Conservation (phyloP, 2,113 vertebrate genomes). For the Phaethornis superciliosus region DNA sequence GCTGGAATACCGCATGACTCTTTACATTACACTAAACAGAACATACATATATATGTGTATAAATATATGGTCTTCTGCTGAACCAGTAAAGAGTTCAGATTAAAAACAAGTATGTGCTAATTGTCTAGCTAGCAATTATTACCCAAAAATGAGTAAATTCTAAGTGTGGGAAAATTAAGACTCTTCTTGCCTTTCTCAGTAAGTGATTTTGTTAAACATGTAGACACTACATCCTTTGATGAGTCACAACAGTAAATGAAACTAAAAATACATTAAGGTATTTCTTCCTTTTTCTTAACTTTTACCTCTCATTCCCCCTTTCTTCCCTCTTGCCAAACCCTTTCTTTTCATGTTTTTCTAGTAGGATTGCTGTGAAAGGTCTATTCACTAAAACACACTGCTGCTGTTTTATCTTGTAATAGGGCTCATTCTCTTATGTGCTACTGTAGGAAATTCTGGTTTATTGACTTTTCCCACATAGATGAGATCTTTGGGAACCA, state of each 20-base stretch:
- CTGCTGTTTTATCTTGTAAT: background rate
- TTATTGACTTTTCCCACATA: background rate
- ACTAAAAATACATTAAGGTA: background rate
- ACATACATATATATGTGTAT: too few relatives aligned
- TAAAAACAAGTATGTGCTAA: background rate
- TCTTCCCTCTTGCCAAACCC: background rate
- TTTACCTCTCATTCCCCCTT: accelerated
- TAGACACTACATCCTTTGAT: background rate
- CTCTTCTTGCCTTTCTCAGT: background rate
- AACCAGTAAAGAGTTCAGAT: background rate
- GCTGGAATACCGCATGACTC: background rate
- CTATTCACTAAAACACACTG: background rate
- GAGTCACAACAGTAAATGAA: background rate
- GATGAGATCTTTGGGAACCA: background rate
- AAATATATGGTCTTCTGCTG: background rate
- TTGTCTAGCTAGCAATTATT: background rate
- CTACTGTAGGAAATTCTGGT: background rate
- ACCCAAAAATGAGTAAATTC: background rate
- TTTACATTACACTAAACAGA: background rate
- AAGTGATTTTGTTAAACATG: background rate
- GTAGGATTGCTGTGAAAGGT: background rate
- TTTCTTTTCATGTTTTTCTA: background rate
- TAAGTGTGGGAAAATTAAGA: background rate
- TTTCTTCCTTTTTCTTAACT: background rate
- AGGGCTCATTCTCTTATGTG: background rate